Evolutionary conservation across 2,888 invertebrate species (phyloP).

Genomic region (Microctonus aethiopoides): DNA sequence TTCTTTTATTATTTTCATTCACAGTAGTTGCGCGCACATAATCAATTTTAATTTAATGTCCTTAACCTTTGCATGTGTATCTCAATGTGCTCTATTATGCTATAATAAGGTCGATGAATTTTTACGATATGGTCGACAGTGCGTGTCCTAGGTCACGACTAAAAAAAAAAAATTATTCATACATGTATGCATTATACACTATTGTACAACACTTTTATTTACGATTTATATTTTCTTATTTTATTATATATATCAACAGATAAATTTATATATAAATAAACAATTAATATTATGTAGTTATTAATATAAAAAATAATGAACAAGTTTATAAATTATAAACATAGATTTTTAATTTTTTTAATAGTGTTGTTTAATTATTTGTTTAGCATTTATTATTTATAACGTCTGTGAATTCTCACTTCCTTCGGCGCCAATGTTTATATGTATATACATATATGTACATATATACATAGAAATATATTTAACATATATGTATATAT

Average conservation of each 20-base stretch:
- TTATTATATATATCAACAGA: no score
- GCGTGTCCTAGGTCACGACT: slow-evolving; percentile 66
- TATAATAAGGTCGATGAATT: slow-evolving; percentile 52
- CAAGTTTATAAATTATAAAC: no score
- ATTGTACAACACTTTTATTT: no score
- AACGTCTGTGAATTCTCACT: slow-evolving; percentile 10
- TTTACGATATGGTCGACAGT: slow-evolving; percentile 57
- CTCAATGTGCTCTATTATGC: neutral
- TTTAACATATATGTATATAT: neutral
- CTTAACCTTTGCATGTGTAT: neutral
- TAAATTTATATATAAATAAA: no score
- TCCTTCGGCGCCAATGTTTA: neutral
- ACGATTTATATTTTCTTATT: no score
- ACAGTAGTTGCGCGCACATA: neutral
- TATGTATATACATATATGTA: neutral
- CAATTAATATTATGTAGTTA: no score
- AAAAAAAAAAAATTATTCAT: slow-evolving; percentile 44
- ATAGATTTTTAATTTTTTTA: neutral
- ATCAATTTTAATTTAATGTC: neutral
- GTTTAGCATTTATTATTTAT: slow-evolving; percentile 10
- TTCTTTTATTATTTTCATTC: neutral
- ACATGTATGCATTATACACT: neutral
- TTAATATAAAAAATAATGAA: no score
- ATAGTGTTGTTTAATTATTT: neutral
- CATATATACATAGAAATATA: no score